These are phyloP conservation scores for Bombus fervidus DNA, from an alignment of 1,140 invertebrate genomes.

Conservation along the genomic window DNA sequence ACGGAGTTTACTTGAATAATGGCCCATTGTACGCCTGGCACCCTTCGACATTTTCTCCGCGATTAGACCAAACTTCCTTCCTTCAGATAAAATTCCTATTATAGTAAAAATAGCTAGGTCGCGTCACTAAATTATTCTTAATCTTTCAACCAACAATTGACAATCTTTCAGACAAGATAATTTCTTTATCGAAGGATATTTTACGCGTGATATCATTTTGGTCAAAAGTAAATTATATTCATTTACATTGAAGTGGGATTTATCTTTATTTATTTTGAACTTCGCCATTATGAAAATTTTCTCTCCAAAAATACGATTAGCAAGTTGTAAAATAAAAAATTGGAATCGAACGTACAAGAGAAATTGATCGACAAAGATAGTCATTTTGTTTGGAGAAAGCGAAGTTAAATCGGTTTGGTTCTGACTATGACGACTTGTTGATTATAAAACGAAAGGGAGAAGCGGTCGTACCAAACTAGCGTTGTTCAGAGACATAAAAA, in stretches of 20 bases:
- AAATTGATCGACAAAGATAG: too few relatives aligned
- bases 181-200: too few relatives aligned
- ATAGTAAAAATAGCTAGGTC: neutral
- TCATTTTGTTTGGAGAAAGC: neutral
- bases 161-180: too few relatives aligned
- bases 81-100: neutral
- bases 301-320: neutral
- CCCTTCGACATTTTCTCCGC: conserved; percentile 4
- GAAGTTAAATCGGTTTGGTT: neutral
- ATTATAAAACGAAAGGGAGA: neutral
- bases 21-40: conserved; percentile 3
- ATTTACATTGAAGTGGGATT: too few relatives aligned
- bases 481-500: neutral
- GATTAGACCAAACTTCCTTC: neutral
- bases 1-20: neutral
- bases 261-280: too few relatives aligned
- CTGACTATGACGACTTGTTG: neutral
- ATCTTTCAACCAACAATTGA: too few relatives aligned
- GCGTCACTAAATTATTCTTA: neutral
- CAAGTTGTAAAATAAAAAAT: neutral
- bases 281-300: too few relatives aligned
- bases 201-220: too few relatives aligned
- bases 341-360: too few relatives aligned
- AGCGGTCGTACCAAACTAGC: neutral
- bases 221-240: too few relatives aligned